phyloP scores from a whole-genome alignment of 1,140 invertebrate genomes.

The Platyscapa corneri region DNA sequence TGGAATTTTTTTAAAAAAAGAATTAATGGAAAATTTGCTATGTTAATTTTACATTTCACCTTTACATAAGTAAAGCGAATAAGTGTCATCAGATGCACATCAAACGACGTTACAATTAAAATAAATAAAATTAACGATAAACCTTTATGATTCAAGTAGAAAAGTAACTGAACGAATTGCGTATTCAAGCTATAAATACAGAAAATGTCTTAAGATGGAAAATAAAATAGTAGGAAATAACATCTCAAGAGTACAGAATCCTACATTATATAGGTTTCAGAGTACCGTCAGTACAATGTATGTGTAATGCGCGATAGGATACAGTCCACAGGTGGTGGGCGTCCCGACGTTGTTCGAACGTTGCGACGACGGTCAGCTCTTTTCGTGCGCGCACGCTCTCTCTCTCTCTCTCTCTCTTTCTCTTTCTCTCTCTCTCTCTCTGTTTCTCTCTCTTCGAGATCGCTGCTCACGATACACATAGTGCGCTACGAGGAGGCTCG shows the following conservation, averaged over 20 bases:
- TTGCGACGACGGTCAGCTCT: slow-evolving; percentile 25
- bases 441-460: background rate
- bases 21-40: background rate
- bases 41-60: background rate
- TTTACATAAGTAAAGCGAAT: background rate
- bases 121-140: too few species aligned
- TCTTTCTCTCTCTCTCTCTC: slow-evolving; percentile 20
- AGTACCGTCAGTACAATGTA: background rate
- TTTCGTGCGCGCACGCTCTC: background rate
- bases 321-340: slow-evolving; percentile 70
- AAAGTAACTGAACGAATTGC: too few species aligned
- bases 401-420: slow-evolving; percentile 13
- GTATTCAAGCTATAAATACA: too few species aligned
- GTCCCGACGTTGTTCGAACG: slow-evolving; percentile 65
- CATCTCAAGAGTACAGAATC: too few species aligned
- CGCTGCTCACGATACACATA: slow-evolving; percentile 13
- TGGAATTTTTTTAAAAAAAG: too few species aligned
- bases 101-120: too few species aligned
- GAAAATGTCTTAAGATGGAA: too few species aligned
- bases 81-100: background rate
- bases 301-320: slow-evolving; percentile 43
- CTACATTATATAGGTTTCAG: background rate
- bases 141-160: too few species aligned
- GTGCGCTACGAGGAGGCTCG: background rate
- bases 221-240: too few species aligned